phyloP scores from a whole-genome alignment of 2,113 vertebrate species.

The Pandion haliaetus region DNA sequence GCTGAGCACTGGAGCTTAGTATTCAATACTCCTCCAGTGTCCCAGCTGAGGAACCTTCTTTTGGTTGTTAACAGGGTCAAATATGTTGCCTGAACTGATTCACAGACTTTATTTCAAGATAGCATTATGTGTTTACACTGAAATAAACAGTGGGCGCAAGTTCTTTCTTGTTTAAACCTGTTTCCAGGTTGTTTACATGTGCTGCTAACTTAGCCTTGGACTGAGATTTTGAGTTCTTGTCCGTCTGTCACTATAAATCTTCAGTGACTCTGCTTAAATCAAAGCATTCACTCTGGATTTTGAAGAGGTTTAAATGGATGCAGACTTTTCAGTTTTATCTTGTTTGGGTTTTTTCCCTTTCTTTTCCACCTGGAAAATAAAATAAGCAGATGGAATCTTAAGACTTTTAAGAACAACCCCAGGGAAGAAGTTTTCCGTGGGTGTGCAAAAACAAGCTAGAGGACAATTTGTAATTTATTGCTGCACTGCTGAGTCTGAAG shows the following conservation, averaged over 20 bases:
- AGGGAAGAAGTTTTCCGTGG: background rate
- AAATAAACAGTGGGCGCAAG: background rate
- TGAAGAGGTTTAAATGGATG: background rate
- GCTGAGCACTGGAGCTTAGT: background rate
- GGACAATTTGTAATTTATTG: constrained; percentile 37
- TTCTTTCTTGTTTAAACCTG: background rate
- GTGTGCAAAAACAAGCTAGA: constrained; percentile 34
- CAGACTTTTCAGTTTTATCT: background rate
- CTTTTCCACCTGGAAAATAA: constrained; percentile 15
- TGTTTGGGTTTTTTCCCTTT: background rate
- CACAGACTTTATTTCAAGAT: background rate
- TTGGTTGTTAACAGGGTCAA: background rate
- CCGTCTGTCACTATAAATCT: background rate
- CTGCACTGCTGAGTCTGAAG: constrained; percentile 21
- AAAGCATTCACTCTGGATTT: background rate
- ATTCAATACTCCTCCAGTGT: background rate
- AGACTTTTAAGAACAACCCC: background rate
- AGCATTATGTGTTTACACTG: background rate
- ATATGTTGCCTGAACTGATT: background rate
- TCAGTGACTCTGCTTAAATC: background rate
- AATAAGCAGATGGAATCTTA: constrained; percentile 36
- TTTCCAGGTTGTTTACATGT: background rate
- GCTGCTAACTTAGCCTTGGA: background rate
- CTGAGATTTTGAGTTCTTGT: background rate
- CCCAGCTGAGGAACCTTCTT: background rate